Evolutionary conservation across 2,888 invertebrate species (phyloP), one percentile per base, ranked within the genome.

Genomic region (Stenodema calcarata): DNA sequence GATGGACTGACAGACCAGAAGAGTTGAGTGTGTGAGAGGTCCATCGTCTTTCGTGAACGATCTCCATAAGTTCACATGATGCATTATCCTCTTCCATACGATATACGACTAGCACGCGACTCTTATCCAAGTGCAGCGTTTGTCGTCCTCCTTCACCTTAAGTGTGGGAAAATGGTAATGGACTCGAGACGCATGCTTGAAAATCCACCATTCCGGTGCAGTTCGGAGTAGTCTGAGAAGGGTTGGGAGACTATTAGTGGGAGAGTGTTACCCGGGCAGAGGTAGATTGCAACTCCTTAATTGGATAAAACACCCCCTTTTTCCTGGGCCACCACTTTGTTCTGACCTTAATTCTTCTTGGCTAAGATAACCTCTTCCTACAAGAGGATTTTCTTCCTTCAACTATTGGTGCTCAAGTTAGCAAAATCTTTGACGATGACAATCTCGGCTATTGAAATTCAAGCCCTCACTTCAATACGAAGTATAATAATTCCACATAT

Each of bases 211-310:
- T 35, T 28, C 35, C 16, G n/a, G 73, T 35, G 41, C 73, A 41
- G 18, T 16, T 35, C 73, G 14, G 73, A 35, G 41, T 35, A 3
- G 27, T 16, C 73, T n/a, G 18, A 62, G 62, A 18, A 23, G 3
- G 62, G 6, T 11, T 18, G 2, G 35, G 44, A 41, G 35, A 44
- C 78, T 78, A 78, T 78, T 78, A 78, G 78, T 35, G 41, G 7
- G 69, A 69, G 62, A 82, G 69, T 82, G 82, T 84, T 75, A 75
- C 75, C 42, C 75, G 75, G n/a, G 23, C 75, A 23, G 85, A 75
- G 76, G 85, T 50, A 85, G 85, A 85, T 85, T 85, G 85, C 62
- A 35, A 23, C 35, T 54, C 85, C 76, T 85, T 85, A 85, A 85
- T 85, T 85, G 85, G 85, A 85, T 85, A 75, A 76, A 85, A 76